These are phyloP conservation scores for Craniophora ligustri DNA, from an alignment of 2,888 invertebrate genomes.

Conservation along the genomic window DNA sequence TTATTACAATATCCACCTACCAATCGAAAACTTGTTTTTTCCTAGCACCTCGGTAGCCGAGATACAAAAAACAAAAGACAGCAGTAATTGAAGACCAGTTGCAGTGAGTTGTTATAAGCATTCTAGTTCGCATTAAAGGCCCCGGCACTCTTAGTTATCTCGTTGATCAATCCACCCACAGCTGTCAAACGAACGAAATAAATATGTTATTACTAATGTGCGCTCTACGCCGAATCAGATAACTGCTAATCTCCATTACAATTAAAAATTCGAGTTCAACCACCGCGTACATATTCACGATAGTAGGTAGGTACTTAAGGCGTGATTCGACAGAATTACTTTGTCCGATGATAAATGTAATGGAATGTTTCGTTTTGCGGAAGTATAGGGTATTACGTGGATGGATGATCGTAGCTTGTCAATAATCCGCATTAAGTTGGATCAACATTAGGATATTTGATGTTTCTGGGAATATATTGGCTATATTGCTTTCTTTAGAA, in stretches of 20 bases:
- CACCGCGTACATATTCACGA: constrained; percentile 65
- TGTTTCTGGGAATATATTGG: constrained; percentile 13
- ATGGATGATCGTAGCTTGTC: constrained; percentile 56
- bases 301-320: constrained; percentile 57
- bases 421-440: constrained; percentile 45
- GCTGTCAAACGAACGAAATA: constrained; percentile 87
- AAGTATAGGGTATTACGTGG: constrained; percentile 60
- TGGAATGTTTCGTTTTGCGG: constrained; percentile 57
- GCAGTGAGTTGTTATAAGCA: constrained; percentile 66
- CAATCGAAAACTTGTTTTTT: constrained; percentile 43
- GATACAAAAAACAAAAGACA: constrained; percentile 61
- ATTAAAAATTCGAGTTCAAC: constrained; percentile 83
- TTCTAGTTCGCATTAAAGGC: constrained; percentile 70
- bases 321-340: constrained; percentile 62
- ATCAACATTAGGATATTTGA: constrained; percentile 16
- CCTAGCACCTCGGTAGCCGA: constrained; percentile 48
- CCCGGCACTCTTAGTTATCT: constrained; percentile 72
- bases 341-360: constrained; percentile 55
- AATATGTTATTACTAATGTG: constrained; percentile 87
- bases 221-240: constrained; percentile 82
- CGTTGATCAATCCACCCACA: constrained; percentile 81
- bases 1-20: constrained; percentile 16
- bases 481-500: background rate
- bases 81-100: constrained; percentile 73
- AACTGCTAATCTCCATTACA: constrained; percentile 86